These are phyloP conservation scores for Noctua comes DNA, from an alignment of 2,888 invertebrate species.

Conservation along the genomic window DNA sequence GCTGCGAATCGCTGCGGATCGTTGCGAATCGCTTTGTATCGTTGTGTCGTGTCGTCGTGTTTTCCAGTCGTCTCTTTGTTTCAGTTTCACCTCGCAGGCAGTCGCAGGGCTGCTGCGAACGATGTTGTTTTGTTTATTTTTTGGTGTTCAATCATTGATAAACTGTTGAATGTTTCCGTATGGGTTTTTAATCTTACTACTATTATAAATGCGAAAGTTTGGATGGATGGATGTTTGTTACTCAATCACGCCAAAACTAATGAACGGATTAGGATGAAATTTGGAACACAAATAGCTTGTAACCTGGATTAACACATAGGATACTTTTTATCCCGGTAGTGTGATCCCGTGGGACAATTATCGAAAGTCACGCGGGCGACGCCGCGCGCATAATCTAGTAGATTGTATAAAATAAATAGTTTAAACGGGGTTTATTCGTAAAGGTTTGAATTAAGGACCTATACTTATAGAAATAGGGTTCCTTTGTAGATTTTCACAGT, in stretches of 20 bases:
- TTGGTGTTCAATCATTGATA: background rate
- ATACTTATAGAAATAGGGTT: background rate
- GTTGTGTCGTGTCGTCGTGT: constrained; percentile 53
- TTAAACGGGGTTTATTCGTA: too few relatives aligned
- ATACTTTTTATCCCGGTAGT: too few relatives aligned
- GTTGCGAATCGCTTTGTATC: constrained; percentile 43
- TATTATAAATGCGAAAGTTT: too few relatives aligned
- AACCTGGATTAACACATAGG: too few relatives aligned
- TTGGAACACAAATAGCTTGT: too few relatives aligned
- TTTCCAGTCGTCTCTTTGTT: constrained; percentile 54
- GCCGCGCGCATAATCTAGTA: too few relatives aligned
- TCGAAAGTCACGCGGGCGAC: too few relatives aligned
- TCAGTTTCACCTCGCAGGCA: constrained; percentile 38
- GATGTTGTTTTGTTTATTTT: background rate
- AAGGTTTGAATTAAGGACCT: too few relatives aligned
- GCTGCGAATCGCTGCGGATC: constrained; percentile 7
- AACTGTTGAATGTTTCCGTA: constrained; percentile 9
- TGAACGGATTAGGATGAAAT: too few relatives aligned
- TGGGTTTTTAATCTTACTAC: background rate
- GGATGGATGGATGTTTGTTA: too few relatives aligned
- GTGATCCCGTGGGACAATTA: too few relatives aligned
- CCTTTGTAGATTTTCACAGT: background rate
- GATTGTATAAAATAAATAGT: background rate
- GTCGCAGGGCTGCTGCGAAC: constrained; percentile 48
- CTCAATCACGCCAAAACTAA: too few relatives aligned